Base-by-base conservation (phyloP, 2,888 invertebrate genomes). In the Choristoneura rosaceana region DNA sequence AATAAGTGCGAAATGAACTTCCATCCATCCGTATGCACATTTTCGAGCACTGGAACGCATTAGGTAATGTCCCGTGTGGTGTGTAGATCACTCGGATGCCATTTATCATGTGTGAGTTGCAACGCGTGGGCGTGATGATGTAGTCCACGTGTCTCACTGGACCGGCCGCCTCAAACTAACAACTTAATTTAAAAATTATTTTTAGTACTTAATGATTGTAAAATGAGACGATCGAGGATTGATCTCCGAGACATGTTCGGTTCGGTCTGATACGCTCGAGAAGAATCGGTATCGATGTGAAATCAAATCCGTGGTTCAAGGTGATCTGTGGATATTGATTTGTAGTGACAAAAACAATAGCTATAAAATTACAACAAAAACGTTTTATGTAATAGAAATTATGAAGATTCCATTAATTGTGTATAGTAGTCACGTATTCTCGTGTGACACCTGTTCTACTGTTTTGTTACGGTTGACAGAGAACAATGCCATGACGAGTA, bases 261-360 rank as follows among this genome's bases (percentile, higher is more conserved):
- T 80, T 84, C 87, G 88, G 87, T 88, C 84, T 84, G 93, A 88
- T 91, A 89, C 91, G 90, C 90, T 89, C 80, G 87, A 89, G 81
- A 84, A 84, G 88, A 89, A 87, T 85, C 81, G 83, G 86, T 85
- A 85, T 87, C 84, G 84, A 84, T 82, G 82, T 83, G 92, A 91
- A 91, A 92, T 89, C 84, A 84, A 90, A 89, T 82, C 91, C 84
- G 74, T 87, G 83, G 88, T 88, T 90, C 92, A 93, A 93, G 92
- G 93, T 82, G 82, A 82, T 80, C 76, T 80, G 81, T 76, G 78
- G 79, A 76, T 82, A 85, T 83, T 83, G 82, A 87, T 89, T 87
- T 77, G 83, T 78, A 78, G 78, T 77, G 79, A 84, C 86, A 85
- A 88, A 85, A 87, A 86, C 81, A 82, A 55, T 33, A 66, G 71